Evolutionary conservation across 2,888 invertebrate species (phyloP).

Genomic region (Herminia tarsipennalis): DNA sequence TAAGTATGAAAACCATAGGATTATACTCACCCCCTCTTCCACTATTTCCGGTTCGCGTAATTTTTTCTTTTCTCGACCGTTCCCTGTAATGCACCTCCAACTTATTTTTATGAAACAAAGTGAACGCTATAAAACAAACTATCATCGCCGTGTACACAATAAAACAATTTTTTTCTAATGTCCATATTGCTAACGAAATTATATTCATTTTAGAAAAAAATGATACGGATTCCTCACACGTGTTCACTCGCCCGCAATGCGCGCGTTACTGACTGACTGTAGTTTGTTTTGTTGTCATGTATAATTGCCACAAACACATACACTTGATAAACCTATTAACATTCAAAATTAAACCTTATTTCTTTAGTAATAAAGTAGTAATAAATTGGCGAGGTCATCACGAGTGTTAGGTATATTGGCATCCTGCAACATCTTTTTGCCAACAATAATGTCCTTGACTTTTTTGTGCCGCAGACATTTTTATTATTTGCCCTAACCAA

Average conservation of each 20-base stretch:
- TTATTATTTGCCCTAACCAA: too few relatives aligned
- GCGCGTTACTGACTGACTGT: slow-evolving; percentile 44
- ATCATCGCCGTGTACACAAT: slow-evolving; percentile 70
- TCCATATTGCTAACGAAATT: slow-evolving; percentile 72
- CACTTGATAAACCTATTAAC: slow-evolving; percentile 14
- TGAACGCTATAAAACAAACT: slow-evolving; percentile 70
- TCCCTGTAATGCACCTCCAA: slow-evolving; percentile 61
- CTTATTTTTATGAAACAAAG: slow-evolving; percentile 73
- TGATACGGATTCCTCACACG: slow-evolving; percentile 21
- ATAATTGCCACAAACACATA: slow-evolving; percentile 24
- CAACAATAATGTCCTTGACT: too few relatives aligned
- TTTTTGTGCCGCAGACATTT: too few relatives aligned
- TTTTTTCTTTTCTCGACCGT: slow-evolving; percentile 58
- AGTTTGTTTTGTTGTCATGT: slow-evolving; percentile 38
- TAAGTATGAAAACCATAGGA: background rate
- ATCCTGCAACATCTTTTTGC: too few relatives aligned
- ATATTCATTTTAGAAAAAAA: slow-evolving; percentile 64
- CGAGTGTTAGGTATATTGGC: too few relatives aligned
- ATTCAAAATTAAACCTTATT: slow-evolving; percentile 29
- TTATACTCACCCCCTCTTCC: slow-evolving; percentile 48
- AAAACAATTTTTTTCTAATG: slow-evolving; percentile 77
- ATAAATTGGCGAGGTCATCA: too few relatives aligned
- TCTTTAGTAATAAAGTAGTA: background rate
- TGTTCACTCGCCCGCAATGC: slow-evolving; percentile 25
- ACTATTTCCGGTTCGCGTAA: slow-evolving; percentile 51